Base-by-base conservation (phyloP, 2,888 invertebrate species). In the Griposia aprilina region DNA sequence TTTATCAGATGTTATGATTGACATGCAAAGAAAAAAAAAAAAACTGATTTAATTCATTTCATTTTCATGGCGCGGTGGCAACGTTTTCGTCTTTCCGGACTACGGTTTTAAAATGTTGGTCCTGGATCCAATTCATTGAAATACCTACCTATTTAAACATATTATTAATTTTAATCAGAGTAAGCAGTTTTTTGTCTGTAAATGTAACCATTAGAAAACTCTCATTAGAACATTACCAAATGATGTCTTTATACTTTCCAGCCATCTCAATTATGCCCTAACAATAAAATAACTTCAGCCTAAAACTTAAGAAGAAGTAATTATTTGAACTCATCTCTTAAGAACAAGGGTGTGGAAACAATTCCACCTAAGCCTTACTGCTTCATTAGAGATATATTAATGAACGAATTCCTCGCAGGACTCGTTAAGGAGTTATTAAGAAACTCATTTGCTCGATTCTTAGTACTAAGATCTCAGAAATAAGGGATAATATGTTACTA, bases 381-480 rank as follows among this genome's bases (percentile, higher is more conserved):
- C 80, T 82, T 87, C 85, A 87, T 85, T 80, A 82, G 67, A 71
- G 71, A 78, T 60, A 76, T 82, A 80, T 82, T 86, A 85, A 82
- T 82, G 80, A 80, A 80, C 45, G 23, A 57, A 80, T 78, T 72
- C 80, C 76, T 72, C 67, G 68, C 71, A 60, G 55, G 59, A 45
- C 79, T 81, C 84, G 67, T 81, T 83, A 79, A 45, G 57, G 63
- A 81, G 68, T 83, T 83, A 63, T 79, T 79, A 83, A 59, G 67
- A 57, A 62, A 63, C 79, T 83, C 84, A 67, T 83, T 63, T 71
- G 84, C 62, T 63, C 80, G 45, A 59, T 68, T 52, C 71, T 72
- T 55, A 41, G 52, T 15, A 63, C 67, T 68, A 15, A n/a, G 60
- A 55, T 66, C 65, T 67, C 55, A 30, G 48, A 26, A 67, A 60